These are phyloP conservation scores for Dendrocopos noguchii DNA, from an alignment of 2,113 vertebrate species.

Conservation along the genomic window DNA sequence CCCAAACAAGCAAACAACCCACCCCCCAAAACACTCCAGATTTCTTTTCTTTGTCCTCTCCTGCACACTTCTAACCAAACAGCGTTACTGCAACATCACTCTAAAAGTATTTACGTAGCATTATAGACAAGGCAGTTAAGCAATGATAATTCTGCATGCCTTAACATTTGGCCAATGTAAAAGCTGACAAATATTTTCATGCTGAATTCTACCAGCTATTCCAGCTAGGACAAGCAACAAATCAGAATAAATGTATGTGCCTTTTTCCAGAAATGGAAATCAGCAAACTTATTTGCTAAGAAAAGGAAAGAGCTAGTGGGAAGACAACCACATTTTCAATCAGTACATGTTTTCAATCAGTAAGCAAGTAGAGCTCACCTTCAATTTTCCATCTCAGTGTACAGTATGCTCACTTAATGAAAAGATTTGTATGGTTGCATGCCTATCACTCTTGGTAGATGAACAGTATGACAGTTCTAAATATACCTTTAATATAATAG, in stretches of 20 bases:
- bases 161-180: not conserved
- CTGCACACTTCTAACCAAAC: not conserved
- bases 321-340: not conserved
- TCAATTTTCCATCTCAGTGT: not conserved
- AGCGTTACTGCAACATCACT: not conserved
- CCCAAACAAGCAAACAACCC: not conserved
- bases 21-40: not conserved
- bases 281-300: not conserved
- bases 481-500: not conserved
- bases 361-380: not conserved
- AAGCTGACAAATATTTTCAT: not conserved
- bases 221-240: not conserved
- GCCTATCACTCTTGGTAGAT: not conserved
- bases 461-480: not conserved
- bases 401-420: not conserved
- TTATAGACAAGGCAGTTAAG: not conserved
- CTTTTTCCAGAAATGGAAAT: conserved; percentile 18
- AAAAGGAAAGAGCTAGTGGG: not conserved
- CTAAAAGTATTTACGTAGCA: not conserved
- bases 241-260: not conserved
- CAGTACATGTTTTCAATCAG: not conserved
- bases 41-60: not conserved
- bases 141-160: not conserved
- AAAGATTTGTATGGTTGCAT: not conserved
- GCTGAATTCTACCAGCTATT: not conserved